Evolutionary conservation across 2,113 vertebrate genomes (phyloP).

Genomic region (Eublepharis macularius): DNA sequence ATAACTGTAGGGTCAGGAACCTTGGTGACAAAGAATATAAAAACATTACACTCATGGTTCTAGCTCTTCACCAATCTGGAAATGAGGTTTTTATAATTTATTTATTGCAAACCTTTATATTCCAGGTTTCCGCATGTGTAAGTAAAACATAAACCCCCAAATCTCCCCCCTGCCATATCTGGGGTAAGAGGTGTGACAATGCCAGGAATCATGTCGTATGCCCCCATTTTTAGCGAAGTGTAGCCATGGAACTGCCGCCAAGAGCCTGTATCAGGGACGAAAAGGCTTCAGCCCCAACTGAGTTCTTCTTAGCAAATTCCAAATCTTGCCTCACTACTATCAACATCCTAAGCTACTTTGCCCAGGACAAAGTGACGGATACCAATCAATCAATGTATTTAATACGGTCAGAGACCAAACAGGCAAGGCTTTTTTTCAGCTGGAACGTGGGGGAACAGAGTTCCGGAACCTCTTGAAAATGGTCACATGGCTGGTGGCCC

Average conservation of each 20-base stretch:
- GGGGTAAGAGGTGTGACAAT: neutral
- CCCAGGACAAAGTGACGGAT: neutral
- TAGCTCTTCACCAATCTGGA: neutral
- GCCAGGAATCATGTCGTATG: neutral
- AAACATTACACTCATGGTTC: neutral
- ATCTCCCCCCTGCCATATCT: no score
- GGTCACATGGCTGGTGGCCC: no score
- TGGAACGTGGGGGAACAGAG: no score
- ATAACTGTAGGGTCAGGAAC: neutral
- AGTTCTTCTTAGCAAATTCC: neutral
- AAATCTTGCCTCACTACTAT: neutral
- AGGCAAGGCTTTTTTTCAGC: no score
- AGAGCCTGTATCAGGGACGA: neutral
- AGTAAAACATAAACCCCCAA: no score
- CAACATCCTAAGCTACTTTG: neutral
- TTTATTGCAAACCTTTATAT: no score
- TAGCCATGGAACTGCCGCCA: no score
- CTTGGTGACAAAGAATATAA: neutral
- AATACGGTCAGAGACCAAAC: no score
- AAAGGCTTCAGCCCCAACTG: neutral
- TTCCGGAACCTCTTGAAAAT: no score
- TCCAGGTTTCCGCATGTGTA: no score
- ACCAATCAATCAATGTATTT: no score
- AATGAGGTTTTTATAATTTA: no score
- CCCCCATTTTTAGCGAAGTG: neutral